Evolutionary conservation across 2,113 vertebrate species (phyloP).

Genomic region (Lagopus leucura): DNA sequence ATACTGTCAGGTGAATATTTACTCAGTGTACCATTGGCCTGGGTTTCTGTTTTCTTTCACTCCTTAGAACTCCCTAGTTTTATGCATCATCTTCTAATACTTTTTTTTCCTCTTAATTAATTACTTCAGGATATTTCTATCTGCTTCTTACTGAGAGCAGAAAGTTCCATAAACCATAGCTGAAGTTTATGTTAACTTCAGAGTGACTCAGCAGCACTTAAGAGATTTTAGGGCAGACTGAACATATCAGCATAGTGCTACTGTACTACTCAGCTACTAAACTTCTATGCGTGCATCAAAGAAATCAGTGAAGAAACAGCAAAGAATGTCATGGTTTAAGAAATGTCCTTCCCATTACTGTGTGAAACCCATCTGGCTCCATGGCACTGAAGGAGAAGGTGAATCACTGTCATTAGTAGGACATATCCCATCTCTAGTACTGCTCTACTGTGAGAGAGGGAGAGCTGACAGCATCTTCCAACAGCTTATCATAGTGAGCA

Average conservation of each 20-base stretch:
- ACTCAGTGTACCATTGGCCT: neutral
- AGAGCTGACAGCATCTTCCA: neutral
- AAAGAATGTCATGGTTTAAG: neutral
- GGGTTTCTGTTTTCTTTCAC: neutral
- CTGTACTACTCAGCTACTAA: neutral
- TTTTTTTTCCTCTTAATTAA: neutral
- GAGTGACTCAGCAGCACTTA: neutral
- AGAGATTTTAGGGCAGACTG: neutral
- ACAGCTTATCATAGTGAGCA: neutral
- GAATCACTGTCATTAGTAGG: neutral
- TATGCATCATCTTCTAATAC: neutral
- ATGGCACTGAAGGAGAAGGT: neutral
- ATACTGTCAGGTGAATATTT: neutral
- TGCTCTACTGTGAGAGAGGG: neutral
- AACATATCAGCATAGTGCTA: neutral
- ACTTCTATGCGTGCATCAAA: neutral
- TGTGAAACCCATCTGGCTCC: neutral
- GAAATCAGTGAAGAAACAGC: neutral
- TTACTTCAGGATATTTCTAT: neutral
- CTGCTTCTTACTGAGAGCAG: neutral
- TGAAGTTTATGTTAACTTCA: neutral
- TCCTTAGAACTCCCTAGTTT: neutral
- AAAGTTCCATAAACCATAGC: neutral
- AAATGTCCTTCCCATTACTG: neutral
- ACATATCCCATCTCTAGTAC: neutral